Evolutionary conservation across 2,888 invertebrate genomes (phyloP).

Genomic region (Muschampia plurimacula): DNA sequence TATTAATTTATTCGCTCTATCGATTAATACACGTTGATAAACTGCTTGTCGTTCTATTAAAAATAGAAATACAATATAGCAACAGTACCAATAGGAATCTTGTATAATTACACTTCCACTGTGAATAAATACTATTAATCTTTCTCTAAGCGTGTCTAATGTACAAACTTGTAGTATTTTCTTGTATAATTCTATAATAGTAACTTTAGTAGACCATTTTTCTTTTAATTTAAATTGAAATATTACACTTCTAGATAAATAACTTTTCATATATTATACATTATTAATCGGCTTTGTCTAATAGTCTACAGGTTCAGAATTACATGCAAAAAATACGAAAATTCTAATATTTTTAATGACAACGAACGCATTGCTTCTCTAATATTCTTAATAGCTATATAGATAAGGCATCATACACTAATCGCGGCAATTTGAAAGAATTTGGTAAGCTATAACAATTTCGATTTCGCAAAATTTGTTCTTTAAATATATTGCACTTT

Average conservation of each 20-base stretch:
- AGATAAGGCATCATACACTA: conserved; percentile 6
- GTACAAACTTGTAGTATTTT: conserved; percentile 53
- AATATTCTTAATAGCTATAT: not conserved
- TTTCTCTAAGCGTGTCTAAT: conserved; percentile 49
- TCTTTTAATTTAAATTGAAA: conserved; percentile 5
- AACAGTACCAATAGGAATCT: conserved; percentile 47
- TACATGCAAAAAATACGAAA: conserved; percentile 2
- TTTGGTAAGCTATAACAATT: not conserved
- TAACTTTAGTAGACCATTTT: conserved; percentile 48
- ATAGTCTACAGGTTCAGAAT: not conserved
- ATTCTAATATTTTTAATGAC: not conserved
- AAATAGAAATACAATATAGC: conserved; percentile 44
- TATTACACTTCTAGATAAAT: not conserved
- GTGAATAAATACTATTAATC: conserved; percentile 36
- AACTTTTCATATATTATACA: not conserved
- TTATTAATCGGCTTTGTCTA: not conserved
- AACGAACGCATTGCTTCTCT: not conserved
- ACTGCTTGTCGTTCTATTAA: conserved; percentile 23
- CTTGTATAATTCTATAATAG: conserved; percentile 51
- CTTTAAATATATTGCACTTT: too few relatives aligned
- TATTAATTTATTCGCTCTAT: conserved; percentile 22
- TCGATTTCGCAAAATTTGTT: not conserved
- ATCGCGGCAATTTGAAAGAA: not conserved
- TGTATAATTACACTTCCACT: conserved; percentile 41
- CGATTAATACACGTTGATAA: conserved; percentile 19